These are phyloP conservation scores for Gymnoscelis rufifasciata DNA, from an alignment of 2,888 invertebrate species.

Conservation along the genomic window DNA sequence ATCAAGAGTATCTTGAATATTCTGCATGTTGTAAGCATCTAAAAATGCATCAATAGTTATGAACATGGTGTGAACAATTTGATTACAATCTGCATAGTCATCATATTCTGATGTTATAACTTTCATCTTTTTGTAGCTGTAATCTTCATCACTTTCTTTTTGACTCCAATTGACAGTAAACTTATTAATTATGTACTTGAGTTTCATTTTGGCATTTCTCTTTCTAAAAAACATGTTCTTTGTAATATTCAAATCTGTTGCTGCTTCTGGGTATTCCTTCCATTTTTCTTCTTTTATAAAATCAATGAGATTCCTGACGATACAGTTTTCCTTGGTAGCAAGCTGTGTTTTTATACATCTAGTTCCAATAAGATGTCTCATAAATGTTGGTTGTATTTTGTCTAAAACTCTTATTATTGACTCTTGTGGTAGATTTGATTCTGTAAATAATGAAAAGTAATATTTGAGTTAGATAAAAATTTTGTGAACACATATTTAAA, in stretches of 20 bases:
- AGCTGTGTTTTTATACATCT: slow-evolving; percentile 45
- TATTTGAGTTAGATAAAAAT: no score
- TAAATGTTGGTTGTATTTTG: slow-evolving; percentile 56
- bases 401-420: slow-evolving; percentile 52
- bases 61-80: slow-evolving; percentile 50
- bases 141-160: slow-evolving; percentile 12
- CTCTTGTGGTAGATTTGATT: slow-evolving; percentile 56
- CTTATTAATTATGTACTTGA: slow-evolving; percentile 40
- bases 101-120: slow-evolving; percentile 17
- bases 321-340: slow-evolving; percentile 40
- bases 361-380: slow-evolving; percentile 52
- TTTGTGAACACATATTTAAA: no score
- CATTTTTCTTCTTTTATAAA: slow-evolving; percentile 47
- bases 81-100: slow-evolving; percentile 31
- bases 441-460: slow-evolving; percentile 4
- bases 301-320: slow-evolving; percentile 44
- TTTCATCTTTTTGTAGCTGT: slow-evolving; percentile 40
- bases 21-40: slow-evolving; percentile 53
- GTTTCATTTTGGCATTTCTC: slow-evolving; percentile 34
- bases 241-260: slow-evolving; percentile 32
- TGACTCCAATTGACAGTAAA: slow-evolving; percentile 23
- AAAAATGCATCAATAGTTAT: slow-evolving; percentile 57
- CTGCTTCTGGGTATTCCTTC: slow-evolving; percentile 36
- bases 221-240: slow-evolving; percentile 33
- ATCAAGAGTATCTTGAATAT: slow-evolving; percentile 51